Evolutionary conservation across 2,113 vertebrate species (phyloP), one percentile per base, ranked within the genome.

Genomic region (Diadophis punctatus): DNA sequence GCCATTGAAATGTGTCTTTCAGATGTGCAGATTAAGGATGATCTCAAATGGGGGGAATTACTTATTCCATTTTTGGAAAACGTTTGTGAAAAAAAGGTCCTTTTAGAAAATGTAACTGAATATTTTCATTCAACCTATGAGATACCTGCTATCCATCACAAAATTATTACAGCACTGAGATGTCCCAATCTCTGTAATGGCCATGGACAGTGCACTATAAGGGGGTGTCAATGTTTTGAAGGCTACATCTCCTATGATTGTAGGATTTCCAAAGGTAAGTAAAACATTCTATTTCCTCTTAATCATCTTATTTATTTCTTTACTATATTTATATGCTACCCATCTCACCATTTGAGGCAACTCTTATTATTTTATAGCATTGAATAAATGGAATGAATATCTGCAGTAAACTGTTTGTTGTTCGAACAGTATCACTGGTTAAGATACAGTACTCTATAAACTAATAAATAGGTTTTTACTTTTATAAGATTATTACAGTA

Each of bases 1-100:
- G 97, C 97, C 0, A 97, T 98, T 52, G 95, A 97, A 39, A 97
- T 98, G 16, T 99, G 98, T 93, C 94, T 98, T 87, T 93, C 96
- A 95, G 98, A 98, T 94, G 95, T 98, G 93, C 97, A 98, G 96
- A 97, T 98, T 87, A 98, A 98, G 95, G 98, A 98, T 23, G 97
- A 98, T 1, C 91, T 97, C 95, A 94, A 96, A 56, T 98, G 98
- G 98, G 97, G 96, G 84, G 96, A 96, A 55, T 97, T 96, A 0
- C 95, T 98, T 92, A 53, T 96, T 92, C 96, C 98, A 1, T 98
- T 98, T 91, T 96, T 98, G 95, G 98, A 98, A 94, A 99, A 98
- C 0, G 98, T 98, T 91, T 98, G 98, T 46, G 98, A 98, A 96
- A 96, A 97, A 55, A 97, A 95, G 94, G 94, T 98, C 91, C 52